Evolutionary conservation across 2,888 invertebrate genomes (phyloP).

Genomic region (Heterodera filipjevi): DNA sequence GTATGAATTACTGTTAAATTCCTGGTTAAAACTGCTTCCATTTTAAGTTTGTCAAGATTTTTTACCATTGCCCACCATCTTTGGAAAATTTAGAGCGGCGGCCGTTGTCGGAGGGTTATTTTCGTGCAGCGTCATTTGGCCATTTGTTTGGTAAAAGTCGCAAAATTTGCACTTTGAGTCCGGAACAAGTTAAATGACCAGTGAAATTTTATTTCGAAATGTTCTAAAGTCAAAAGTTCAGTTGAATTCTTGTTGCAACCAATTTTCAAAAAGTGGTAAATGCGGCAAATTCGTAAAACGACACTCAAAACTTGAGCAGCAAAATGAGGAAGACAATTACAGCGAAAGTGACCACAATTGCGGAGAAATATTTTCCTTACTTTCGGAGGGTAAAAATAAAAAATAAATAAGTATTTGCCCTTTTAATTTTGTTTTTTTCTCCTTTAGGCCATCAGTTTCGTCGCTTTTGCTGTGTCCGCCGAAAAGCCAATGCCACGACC

Average conservation of each 20-base stretch:
- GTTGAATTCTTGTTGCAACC: neutral
- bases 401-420: neutral
- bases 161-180: slow-evolving; percentile 6
- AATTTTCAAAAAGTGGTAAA: neutral
- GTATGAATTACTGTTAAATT: slow-evolving; percentile 20
- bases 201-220: neutral
- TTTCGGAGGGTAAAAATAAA: neutral
- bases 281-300: neutral
- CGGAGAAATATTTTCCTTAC: neutral
- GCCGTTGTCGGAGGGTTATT: neutral
- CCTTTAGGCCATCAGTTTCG: neutral
- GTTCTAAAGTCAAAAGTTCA: neutral
- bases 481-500: neutral
- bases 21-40: neutral
- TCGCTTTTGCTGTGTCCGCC: neutral
- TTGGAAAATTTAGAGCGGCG: slow-evolving; percentile 9
- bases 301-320: neutral
- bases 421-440: neutral
- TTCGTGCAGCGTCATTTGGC: slow-evolving; percentile 5
- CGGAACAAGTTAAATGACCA: neutral
- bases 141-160: slow-evolving; percentile 11
- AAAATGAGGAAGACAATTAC: neutral
- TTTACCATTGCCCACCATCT: slow-evolving; percentile 23
- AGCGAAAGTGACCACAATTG: neutral
- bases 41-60: slow-evolving; percentile 25